phyloP scores from a whole-genome alignment of 2,797 vertebrate species.

The Parauchenoglanis ngamensis region DNA sequence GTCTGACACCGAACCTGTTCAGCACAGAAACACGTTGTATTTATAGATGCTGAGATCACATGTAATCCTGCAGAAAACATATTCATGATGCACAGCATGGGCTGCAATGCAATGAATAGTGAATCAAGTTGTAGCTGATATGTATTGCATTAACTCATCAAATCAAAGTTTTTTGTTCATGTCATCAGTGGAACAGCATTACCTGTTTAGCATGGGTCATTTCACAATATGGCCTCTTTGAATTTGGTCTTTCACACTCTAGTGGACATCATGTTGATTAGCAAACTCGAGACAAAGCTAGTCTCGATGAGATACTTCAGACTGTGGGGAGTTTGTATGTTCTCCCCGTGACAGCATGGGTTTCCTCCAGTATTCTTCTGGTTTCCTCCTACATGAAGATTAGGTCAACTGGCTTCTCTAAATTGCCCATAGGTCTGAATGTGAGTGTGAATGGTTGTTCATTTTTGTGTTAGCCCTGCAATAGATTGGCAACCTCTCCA shows the following conservation, averaged over 20 bases:
- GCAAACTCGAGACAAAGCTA: not conserved
- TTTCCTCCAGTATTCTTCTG: no score
- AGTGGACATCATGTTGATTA: conserved; percentile 12
- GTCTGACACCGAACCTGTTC: conserved; percentile 27
- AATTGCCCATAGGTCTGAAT: no score
- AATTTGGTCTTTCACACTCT: conserved; percentile 23
- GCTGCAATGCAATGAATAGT: not conserved
- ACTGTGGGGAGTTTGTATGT: no score
- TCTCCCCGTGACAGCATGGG: no score
- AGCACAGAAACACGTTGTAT: conserved; percentile 25
- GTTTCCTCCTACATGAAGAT: no score
- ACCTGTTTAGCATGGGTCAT: not conserved
- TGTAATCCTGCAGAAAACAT: conserved; percentile 13
- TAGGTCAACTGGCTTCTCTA: no score
- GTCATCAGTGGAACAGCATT: not conserved
- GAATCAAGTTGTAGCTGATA: not conserved
- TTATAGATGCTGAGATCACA: conserved; percentile 36
- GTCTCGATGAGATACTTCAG: not conserved
- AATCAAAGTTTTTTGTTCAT: not conserved
- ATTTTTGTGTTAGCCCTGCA: no score
- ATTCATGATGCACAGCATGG: not conserved
- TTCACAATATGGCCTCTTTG: not conserved
- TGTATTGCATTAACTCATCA: not conserved
- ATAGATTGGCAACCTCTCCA: no score
- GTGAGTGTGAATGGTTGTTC: no score